Percentiles rank a stretch among this genome's conserved stretches.
These are phyloP conservation scores for Atherinosoma microstoma DNA, from an alignment of 2,797 vertebrate genomes.

Conservation along the genomic window DNA sequence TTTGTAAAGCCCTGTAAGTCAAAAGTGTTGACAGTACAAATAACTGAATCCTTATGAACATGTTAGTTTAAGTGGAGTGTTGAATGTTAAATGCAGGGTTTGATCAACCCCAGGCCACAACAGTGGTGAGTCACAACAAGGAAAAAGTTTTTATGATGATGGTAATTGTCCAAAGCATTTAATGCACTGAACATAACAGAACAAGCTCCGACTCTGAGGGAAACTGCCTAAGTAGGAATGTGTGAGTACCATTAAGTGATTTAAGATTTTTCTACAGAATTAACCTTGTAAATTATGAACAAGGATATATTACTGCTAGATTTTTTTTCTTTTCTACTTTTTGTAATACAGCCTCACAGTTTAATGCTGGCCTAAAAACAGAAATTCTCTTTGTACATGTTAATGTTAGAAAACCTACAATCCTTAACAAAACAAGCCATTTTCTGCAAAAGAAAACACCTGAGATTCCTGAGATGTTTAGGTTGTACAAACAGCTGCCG, in stretches of 20 bases:
- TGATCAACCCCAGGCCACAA: neutral
- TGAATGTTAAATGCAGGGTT: neutral
- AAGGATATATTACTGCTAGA: no score
- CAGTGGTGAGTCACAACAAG: neutral
- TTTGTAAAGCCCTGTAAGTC: neutral
- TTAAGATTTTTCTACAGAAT: neutral
- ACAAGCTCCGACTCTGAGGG: neutral
- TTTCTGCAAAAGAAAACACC: no score
- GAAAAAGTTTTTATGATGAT: neutral
- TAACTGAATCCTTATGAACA: constrained; percentile 7
- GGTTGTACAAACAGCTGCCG: neutral
- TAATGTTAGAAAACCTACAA: no score
- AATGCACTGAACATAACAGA: neutral
- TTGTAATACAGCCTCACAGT: no score
- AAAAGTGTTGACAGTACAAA: neutral
- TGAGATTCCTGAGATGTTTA: no score
- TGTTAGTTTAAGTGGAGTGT: constrained; percentile 4
- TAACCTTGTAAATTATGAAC: neutral
- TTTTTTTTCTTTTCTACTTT: no score
- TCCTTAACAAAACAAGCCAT: no score
- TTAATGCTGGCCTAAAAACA: no score
- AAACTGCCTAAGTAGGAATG: neutral
- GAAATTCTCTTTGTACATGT: no score
- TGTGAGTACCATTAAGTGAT: neutral
- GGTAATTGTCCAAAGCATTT: neutral